Percentiles rank a stretch among this genome's conserved stretches.
Evolutionary conservation across 2,888 invertebrate species (phyloP).

Genomic region (Orchesella flavescens): DNA sequence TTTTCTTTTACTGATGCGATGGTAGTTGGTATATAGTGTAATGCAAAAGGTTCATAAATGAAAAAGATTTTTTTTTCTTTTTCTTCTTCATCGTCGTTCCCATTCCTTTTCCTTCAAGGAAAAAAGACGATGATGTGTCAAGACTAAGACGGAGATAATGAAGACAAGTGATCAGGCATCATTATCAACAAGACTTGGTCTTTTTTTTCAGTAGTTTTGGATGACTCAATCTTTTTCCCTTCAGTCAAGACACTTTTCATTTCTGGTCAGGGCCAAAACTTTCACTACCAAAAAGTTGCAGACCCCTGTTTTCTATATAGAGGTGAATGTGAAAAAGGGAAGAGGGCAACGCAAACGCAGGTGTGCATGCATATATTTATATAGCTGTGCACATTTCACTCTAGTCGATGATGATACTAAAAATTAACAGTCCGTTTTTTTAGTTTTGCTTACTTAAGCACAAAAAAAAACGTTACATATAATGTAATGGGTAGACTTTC

Average conservation of each 20-base stretch:
- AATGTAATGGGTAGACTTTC: too few relatives aligned
- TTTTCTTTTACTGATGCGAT: too few relatives aligned
- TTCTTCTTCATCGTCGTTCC: neutral
- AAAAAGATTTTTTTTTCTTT: neutral
- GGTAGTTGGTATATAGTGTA: too few relatives aligned
- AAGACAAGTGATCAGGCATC: slow-evolving; percentile 53
- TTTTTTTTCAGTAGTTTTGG: slow-evolving; percentile 3
- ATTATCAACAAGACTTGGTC: slow-evolving; percentile 27
- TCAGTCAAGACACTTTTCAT: slow-evolving; percentile 19
- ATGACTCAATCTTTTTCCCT: slow-evolving; percentile 23
- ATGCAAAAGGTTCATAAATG: neutral
- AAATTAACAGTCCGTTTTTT: neutral
- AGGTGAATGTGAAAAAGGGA: too few relatives aligned
- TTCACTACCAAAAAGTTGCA: too few relatives aligned
- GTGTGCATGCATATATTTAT: neutral
- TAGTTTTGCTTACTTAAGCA: slow-evolving; percentile 26
- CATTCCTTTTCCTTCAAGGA: neutral
- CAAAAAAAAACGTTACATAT: neutral
- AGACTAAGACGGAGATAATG: slow-evolving; percentile 36
- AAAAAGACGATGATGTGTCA: slow-evolving; percentile 32
- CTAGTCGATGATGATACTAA: too few relatives aligned
- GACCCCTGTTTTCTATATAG: too few relatives aligned
- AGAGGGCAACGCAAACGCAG: neutral
- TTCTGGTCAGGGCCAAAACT: neutral
- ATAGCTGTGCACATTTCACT: too few relatives aligned